Evolutionary conservation across 2,888 invertebrate species (phyloP).

Genomic region (Meteorus colon): DNA sequence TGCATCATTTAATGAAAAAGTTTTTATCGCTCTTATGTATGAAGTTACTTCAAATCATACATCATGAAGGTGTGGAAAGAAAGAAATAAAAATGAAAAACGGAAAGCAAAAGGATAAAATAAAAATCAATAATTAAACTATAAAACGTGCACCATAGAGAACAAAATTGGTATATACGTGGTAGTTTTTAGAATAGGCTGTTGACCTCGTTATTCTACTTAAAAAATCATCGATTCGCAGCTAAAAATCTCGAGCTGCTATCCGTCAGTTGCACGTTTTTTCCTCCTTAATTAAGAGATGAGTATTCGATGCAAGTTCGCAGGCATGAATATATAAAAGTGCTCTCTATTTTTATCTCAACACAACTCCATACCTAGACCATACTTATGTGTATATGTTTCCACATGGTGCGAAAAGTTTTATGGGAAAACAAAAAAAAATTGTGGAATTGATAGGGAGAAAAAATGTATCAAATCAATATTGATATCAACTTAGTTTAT

Average conservation of each 20-base stretch:
- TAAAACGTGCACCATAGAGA: no score
- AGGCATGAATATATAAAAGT: constrained; percentile 5
- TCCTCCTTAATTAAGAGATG: constrained; percentile 55
- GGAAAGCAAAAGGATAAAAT: not conserved
- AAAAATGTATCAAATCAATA: not conserved
- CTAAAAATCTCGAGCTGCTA: constrained; percentile 52
- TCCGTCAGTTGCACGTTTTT: not conserved
- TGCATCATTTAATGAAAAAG: constrained; percentile 7
- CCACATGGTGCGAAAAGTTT: not conserved
- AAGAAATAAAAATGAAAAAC: not conserved
- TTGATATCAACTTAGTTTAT: no score
- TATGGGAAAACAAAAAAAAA: not conserved
- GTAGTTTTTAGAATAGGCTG: constrained; percentile 47
- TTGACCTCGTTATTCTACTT: constrained; percentile 58
- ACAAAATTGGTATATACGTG: no score
- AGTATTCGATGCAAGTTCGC: constrained; percentile 32
- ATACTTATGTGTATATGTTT: not conserved
- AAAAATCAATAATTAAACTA: not conserved
- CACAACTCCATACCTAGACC: not conserved
- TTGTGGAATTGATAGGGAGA: not conserved
- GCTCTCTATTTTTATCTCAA: constrained; percentile 20
- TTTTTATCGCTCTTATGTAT: constrained; percentile 2
- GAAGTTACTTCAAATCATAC: constrained; percentile 9
- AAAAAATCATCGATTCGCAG: constrained; percentile 59
- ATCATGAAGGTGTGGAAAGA: not conserved